Conservation (phyloP, 2,888 invertebrate genomes). For the Sarcophaga subvicina region DNA sequence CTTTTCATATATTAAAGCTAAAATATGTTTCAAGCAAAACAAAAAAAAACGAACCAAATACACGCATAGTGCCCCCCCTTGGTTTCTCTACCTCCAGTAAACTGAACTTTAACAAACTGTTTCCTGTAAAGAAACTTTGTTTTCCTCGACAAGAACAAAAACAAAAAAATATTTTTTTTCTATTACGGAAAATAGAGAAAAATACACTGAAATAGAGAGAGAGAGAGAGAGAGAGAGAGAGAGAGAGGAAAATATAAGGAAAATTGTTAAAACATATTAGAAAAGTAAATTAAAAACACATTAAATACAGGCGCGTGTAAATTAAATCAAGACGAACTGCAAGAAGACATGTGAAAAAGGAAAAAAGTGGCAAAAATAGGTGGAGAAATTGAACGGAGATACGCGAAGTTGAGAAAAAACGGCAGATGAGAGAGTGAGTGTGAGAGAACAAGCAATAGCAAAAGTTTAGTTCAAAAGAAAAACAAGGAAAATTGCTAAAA, state of each 20-base stretch:
- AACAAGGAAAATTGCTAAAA: background rate
- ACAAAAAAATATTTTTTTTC: background rate
- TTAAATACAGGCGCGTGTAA: constrained; percentile 72
- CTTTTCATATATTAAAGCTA: background rate
- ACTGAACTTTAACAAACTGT: constrained; percentile 53
- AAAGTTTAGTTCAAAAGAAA: constrained; percentile 26
- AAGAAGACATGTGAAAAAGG: constrained; percentile 32
- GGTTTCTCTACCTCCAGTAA: background rate
- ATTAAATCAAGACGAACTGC: constrained; percentile 70
- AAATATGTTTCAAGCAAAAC: background rate
- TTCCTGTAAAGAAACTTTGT: constrained; percentile 54
- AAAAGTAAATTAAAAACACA: constrained; percentile 73
- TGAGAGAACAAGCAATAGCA: constrained; percentile 8
- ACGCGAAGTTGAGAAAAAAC: constrained; percentile 1
- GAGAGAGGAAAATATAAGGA: constrained; percentile 27
- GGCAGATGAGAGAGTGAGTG: background rate
- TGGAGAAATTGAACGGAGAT: constrained; percentile 9
- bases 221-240: background rate
- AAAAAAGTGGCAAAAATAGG: constrained; percentile 16
- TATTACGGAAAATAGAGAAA: background rate
- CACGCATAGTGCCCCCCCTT: background rate
- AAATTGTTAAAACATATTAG: constrained; percentile 64
- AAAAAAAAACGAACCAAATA: background rate
- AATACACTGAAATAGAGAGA: background rate
- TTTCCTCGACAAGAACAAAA: background rate